phyloP scores from a whole-genome alignment of 2,888 invertebrate species.

The Drosophila quinaria region DNA sequence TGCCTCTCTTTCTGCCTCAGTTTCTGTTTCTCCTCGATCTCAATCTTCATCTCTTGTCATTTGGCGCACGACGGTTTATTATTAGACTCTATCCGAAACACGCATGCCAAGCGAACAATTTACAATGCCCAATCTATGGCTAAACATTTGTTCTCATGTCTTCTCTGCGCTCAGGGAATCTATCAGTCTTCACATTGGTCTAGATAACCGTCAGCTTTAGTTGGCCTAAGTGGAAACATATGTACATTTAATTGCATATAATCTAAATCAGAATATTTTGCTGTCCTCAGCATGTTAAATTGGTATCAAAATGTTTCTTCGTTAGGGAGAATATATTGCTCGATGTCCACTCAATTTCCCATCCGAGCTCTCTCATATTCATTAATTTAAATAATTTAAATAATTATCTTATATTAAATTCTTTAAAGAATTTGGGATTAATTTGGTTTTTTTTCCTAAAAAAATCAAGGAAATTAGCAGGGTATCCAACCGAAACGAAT shows the following conservation, averaged over 20 bases:
- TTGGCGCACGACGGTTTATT: constrained; percentile 72
- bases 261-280: not conserved
- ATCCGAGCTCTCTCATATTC: no score
- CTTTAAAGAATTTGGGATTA: no score
- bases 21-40: constrained; percentile 32
- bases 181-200: not conserved
- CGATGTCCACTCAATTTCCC: no score
- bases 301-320: no score
- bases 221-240: not conserved
- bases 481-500: no score
- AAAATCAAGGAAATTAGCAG: no score
- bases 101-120: constrained; percentile 29
- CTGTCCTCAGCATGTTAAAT: not conserved
- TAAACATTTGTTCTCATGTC: constrained; percentile 16
- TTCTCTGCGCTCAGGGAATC: not conserved
- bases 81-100: constrained; percentile 47
- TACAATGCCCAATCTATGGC: constrained; percentile 31
- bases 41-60: constrained; percentile 63
- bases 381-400: no score
- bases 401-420: no score
- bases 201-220: not conserved
- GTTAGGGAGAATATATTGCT: no score
- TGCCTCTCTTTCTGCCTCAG: not conserved
- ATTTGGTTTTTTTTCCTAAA: no score
- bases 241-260: not conserved